Evolutionary conservation across 2,888 invertebrate genomes (phyloP).

Genomic region (Orgyia antiqua): DNA sequence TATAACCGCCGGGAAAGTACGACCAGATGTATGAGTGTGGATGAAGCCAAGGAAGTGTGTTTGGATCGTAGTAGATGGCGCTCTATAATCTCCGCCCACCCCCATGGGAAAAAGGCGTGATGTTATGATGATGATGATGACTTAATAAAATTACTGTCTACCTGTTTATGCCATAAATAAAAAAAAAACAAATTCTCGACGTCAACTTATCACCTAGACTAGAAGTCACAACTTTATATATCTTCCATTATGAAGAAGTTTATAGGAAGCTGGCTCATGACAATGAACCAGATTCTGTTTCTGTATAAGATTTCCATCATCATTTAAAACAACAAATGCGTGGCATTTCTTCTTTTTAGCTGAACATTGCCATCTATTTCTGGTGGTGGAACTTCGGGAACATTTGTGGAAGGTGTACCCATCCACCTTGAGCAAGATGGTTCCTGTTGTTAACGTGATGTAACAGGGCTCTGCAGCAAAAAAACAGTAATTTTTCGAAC

Average conservation of each 20-base stretch:
- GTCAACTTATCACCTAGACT: no score
- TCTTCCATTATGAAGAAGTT: constrained; percentile 1
- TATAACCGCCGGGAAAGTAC: no score
- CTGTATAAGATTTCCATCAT: constrained; percentile 9
- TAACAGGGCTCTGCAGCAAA: constrained; percentile 3
- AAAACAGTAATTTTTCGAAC: not conserved
- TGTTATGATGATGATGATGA: no score
- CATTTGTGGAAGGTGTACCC: constrained; percentile 29
- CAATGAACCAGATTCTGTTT: constrained; percentile 6
- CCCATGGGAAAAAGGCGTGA: no score
- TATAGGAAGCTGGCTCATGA: constrained; percentile 9
- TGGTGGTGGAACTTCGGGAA: constrained; percentile 7
- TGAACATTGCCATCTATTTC: constrained; percentile 28
- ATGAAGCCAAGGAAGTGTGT: no score
- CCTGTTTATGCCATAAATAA: no score
- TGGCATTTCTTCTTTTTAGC: constrained; percentile 20
- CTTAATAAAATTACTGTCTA: no score
- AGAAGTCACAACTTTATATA: constrained; percentile 7
- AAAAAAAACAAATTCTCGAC: no score
- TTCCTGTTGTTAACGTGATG: constrained; percentile 21
- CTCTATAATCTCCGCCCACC: no score
- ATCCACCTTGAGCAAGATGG: constrained; percentile 20
- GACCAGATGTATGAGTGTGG: no score
- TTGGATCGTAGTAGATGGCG: no score
- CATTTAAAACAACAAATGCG: constrained; percentile 16